Percentiles rank a stretch among this genome's conserved stretches.
phyloP scores from a whole-genome alignment of 2,888 invertebrate species.

The Penaeus monodon region DNA sequence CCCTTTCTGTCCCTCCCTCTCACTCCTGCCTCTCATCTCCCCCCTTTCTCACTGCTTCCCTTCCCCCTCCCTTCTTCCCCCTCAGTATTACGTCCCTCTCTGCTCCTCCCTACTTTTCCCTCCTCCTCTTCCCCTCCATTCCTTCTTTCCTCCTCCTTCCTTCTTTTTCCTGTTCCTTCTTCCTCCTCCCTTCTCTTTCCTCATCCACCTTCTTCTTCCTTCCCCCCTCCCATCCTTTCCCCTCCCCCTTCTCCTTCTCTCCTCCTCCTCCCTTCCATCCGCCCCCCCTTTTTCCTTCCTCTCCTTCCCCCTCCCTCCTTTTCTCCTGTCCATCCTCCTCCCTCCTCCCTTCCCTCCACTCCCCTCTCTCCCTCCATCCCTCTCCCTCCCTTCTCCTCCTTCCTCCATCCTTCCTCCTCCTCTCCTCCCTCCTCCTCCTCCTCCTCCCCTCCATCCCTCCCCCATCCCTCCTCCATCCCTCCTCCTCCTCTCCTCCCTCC shows the following conservation, averaged over 20 bases:
- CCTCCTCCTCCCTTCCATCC: too few relatives aligned
- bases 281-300: background rate
- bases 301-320: background rate
- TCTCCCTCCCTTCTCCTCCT: constrained; percentile 9
- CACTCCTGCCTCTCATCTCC: too few relatives aligned
- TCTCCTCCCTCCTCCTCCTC: background rate
- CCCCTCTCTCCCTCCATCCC: background rate
- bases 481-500: background rate
- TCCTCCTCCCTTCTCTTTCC: background rate
- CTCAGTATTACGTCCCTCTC: background rate
- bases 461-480: background rate
- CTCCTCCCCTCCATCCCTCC: background rate
- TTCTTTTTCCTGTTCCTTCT: too few relatives aligned
- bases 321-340: background rate
- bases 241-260: background rate
- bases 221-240: background rate
- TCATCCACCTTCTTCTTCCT: background rate
- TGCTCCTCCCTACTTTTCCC: background rate
- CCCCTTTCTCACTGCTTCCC: background rate
- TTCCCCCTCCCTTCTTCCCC: background rate
- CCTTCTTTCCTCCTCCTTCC: too few relatives aligned
- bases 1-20: background rate
- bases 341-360: background rate
- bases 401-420: constrained; percentile 11
- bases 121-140: background rate